These are phyloP conservation scores for Struthidea cinerea DNA, from an alignment of 2,113 vertebrate species.

Conservation along the genomic window DNA sequence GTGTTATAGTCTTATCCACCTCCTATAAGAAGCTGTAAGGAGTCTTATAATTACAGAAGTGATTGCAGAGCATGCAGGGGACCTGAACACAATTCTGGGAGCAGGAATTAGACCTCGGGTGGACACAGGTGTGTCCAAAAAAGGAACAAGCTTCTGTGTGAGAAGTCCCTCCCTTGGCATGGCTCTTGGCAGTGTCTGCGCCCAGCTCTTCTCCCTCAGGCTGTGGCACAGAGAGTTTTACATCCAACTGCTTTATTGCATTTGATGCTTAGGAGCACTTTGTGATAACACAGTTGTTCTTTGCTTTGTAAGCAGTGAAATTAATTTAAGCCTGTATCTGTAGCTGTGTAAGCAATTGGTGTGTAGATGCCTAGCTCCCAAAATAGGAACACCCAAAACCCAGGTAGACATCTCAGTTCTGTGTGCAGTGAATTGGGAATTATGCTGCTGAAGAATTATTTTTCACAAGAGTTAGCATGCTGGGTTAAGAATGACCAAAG, in stretches of 20 bases:
- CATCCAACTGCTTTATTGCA: background rate
- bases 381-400: background rate
- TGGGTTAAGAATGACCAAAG: background rate
- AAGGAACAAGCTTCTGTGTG: background rate
- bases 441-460: background rate
- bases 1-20: background rate
- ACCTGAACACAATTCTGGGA: background rate
- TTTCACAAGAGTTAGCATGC: background rate
- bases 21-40: background rate
- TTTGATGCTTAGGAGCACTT: background rate
- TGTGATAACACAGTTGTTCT: background rate
- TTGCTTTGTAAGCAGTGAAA: background rate
- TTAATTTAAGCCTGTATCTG: background rate
- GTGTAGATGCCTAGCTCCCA: background rate
- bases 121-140: background rate
- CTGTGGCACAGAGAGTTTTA: background rate
- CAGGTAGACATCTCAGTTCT: background rate
- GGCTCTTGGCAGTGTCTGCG: background rate
- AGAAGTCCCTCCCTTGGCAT: background rate
- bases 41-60: background rate
- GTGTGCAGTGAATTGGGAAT: background rate
- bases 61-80: background rate
- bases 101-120: background rate
- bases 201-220: background rate
- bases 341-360: background rate